Evolutionary conservation across 37 sponge, comb jelly and placozoan genomes (phyloP).

Genomic region (Tethya wilhelma): DNA sequence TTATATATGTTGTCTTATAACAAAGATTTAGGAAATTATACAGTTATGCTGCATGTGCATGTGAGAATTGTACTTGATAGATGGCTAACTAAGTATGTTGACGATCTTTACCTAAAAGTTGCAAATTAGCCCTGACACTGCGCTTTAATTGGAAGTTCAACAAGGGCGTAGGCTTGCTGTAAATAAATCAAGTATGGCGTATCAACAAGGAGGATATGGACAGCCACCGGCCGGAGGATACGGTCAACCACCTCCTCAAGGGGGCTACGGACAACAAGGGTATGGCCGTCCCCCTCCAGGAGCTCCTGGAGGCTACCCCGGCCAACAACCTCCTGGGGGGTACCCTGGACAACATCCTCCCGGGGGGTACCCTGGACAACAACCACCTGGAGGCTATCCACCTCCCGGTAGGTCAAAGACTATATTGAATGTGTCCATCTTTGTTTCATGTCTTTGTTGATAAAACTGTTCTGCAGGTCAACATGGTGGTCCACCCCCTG

Average conservation of each 20-base stretch:
- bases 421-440: neutral
- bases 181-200: neutral
- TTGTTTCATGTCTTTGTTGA: neutral
- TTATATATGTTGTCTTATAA: no score
- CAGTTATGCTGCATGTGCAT: no score
- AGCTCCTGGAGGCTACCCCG: conserved; percentile 34
- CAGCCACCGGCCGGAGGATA: conserved; percentile 36
- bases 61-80: no score
- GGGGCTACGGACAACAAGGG: conserved; percentile 34
- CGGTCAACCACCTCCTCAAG: neutral
- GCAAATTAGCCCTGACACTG: no score
- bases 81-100: no score
- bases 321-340: conserved; percentile 23
- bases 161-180: neutral
- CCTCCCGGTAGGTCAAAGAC: conserved; percentile 17
- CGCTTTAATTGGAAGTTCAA: neutral
- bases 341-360: conserved; percentile 54
- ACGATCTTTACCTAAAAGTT: no score
- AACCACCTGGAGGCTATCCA: conserved; percentile 22
- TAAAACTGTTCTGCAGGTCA: neutral
- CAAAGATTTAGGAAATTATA: no score
- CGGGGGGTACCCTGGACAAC: conserved; percentile 44
- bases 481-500: conserved; percentile 54
- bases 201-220: conserved; percentile 17
- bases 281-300: conserved; percentile 17